Evolutionary conservation across 2,113 vertebrate genomes (phyloP), one percentile per base, ranked within the genome.

Genomic region (Etia nguti): DNA sequence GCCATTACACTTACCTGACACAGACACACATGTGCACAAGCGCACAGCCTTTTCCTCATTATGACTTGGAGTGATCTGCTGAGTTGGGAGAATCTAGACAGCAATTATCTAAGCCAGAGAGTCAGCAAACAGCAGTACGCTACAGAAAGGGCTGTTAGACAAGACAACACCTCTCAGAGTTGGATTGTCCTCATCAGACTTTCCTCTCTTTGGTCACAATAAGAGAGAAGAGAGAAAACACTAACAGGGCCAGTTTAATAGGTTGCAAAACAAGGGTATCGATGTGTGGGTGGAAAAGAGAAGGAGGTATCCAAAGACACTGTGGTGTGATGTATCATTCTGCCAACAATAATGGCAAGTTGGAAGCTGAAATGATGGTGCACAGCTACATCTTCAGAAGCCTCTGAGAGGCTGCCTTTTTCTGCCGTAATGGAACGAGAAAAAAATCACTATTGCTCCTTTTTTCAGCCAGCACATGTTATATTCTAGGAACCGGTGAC

Each of bases 81-180:
- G 93, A 91, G 85, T 80, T 82, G 79, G 84, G 80, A 16, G 77
- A 88, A 89, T 84, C 43, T 79, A 79, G 90, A 93, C 90, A 80
- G 89, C 94, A 96, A 93, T 95, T 95, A 95, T 79, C 90, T 84
- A 41, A 88, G 90, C 77, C 55, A 24, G 84, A 88, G 87, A 87
- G 88, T 90, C 88, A 85, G 92, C 92, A 70, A 84, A 86, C 86
- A 54, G 79, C 81, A 36, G 13, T 79, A 31, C 70, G 70, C 18
- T 13, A 2, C 83, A 88, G 83, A 86, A 86, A 43, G 65, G 86
- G 31, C 68, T 84, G 87, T 92, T 87, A 88, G 79, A 84, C 89
- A 55, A 84, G 73, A 89, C 85, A 81, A 81, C 91, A 82, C 85
- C 82, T 94, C 80, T 70, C 80, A 13, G 73, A 84, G 86, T 62